Percentiles rank a stretch among this genome's conserved stretches.
Conservation (phyloP, 2,888 invertebrate species). For the Rhagonycha fulva region DNA sequence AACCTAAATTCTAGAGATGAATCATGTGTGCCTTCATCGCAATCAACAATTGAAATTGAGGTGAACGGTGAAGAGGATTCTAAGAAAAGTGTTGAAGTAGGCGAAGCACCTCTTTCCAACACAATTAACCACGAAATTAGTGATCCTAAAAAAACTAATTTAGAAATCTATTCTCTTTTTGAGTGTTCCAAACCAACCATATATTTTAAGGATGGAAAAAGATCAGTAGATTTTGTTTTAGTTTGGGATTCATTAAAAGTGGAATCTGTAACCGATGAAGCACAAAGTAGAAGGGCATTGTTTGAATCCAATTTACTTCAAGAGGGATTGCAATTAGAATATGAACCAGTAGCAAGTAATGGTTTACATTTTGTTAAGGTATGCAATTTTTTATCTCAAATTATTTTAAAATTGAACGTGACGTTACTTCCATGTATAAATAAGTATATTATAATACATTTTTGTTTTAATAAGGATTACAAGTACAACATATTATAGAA, state of each 20-base stretch:
- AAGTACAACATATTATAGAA: background rate
- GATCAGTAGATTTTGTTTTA: slow-evolving; percentile 78
- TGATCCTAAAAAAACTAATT: background rate
- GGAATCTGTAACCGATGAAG: slow-evolving; percentile 55
- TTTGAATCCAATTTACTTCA: slow-evolving; percentile 74
- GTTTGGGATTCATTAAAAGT: slow-evolving; percentile 71
- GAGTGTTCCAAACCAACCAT: slow-evolving; percentile 60
- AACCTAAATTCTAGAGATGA: slow-evolving; percentile 15
- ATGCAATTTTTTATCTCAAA: background rate
- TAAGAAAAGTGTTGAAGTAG: background rate
- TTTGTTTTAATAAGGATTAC: background rate
- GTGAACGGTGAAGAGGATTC: background rate
- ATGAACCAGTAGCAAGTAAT: slow-evolving; percentile 66
- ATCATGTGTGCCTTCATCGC: background rate
- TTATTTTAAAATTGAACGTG: background rate
- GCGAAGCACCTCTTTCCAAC: slow-evolving; percentile 14
- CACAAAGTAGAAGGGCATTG: slow-evolving; percentile 59
- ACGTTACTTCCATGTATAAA: background rate
- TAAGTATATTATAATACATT: background rate
- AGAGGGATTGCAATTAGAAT: slow-evolving; percentile 77
- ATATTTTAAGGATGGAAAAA: slow-evolving; percentile 70
- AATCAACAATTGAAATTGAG: slow-evolving; percentile 2
- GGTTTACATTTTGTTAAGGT: slow-evolving; percentile 81
- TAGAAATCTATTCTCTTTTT: slow-evolving; percentile 23
- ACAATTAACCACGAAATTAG: slow-evolving; percentile 9